phyloP scores from a whole-genome alignment of 2,113 vertebrate species.

The Actinemys pallida region DNA sequence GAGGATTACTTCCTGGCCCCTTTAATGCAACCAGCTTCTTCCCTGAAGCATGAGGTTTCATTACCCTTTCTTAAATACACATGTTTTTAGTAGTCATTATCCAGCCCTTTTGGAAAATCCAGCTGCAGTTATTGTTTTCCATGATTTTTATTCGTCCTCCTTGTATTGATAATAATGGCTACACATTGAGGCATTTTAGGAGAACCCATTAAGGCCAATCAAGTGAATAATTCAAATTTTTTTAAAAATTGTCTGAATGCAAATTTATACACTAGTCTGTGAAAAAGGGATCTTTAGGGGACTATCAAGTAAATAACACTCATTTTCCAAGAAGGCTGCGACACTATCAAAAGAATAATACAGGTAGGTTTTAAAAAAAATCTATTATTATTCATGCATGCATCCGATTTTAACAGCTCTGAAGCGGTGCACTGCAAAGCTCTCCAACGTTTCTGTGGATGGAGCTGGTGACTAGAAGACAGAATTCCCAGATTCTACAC shows the following conservation, averaged over 20 bases:
- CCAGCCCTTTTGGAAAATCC: slow-evolving; percentile 21
- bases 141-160: slow-evolving; percentile 50
- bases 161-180: slow-evolving; percentile 45
- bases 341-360: slow-evolving; percentile 58
- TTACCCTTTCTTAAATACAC: slow-evolving; percentile 70
- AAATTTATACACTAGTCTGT: slow-evolving; percentile 76
- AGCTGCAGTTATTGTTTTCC: slow-evolving; percentile 48
- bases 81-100: slow-evolving; percentile 47
- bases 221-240: slow-evolving; percentile 77
- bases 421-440: neutral
- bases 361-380: neutral
- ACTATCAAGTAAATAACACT: slow-evolving; percentile 76
- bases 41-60: slow-evolving; percentile 63
- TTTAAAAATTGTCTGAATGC: slow-evolving; percentile 68
- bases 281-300: slow-evolving; percentile 74
- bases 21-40: slow-evolving; percentile 34
- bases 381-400: neutral
- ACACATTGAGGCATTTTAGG: slow-evolving; percentile 63
- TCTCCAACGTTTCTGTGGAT: rapidly evolving
- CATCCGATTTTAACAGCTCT: neutral
- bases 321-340: slow-evolving; percentile 69
- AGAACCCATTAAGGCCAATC: slow-evolving; percentile 66
- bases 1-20: slow-evolving; percentile 69
- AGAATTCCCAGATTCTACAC: neutral
- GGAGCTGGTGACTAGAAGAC: neutral